Percentiles rank a stretch among this genome's conserved stretches.
phyloP scores from a whole-genome alignment of 1,140 invertebrate species.

The Lepidotrigona ventralis region DNA sequence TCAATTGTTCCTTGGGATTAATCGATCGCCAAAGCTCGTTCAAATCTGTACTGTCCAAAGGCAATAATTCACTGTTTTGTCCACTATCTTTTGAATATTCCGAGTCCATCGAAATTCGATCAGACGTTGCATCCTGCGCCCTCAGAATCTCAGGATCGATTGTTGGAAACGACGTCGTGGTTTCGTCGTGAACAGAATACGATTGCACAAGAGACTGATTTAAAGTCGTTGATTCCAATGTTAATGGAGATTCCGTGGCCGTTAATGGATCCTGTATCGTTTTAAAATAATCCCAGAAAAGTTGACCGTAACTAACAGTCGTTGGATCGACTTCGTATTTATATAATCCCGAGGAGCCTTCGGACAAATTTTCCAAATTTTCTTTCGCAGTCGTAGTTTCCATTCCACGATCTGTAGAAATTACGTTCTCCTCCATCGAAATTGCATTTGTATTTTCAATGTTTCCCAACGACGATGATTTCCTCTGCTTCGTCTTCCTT shows the following conservation, averaged over 20 bases:
- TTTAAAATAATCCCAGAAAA: conserved; percentile 70
- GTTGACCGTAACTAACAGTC: conserved; percentile 49
- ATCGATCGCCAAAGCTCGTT: not conserved
- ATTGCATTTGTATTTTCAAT: not conserved
- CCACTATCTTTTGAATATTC: not conserved
- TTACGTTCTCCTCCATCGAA: not conserved
- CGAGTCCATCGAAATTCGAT: not conserved
- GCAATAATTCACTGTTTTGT: not conserved
- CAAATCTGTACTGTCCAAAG: not conserved
- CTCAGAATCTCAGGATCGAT: not conserved
- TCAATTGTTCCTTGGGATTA: not conserved
- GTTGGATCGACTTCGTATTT: conserved; percentile 19
- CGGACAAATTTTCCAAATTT: not conserved
- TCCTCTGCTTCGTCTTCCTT: not conserved
- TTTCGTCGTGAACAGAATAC: conserved; percentile 6
- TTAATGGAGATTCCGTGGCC: not conserved
- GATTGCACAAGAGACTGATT: conserved; percentile 13
- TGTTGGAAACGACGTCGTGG: conserved; percentile 32
- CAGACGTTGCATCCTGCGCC: not conserved
- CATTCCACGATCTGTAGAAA: not conserved
- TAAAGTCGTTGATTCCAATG: conserved; percentile 12
- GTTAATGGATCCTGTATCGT: conserved; percentile 50
- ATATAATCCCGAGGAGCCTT: not conserved
- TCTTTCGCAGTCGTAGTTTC: not conserved
- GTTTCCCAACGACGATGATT: not conserved